phyloP scores from a whole-genome alignment of 2,797 vertebrate species.

The Cephalopachus bancanus region DNA sequence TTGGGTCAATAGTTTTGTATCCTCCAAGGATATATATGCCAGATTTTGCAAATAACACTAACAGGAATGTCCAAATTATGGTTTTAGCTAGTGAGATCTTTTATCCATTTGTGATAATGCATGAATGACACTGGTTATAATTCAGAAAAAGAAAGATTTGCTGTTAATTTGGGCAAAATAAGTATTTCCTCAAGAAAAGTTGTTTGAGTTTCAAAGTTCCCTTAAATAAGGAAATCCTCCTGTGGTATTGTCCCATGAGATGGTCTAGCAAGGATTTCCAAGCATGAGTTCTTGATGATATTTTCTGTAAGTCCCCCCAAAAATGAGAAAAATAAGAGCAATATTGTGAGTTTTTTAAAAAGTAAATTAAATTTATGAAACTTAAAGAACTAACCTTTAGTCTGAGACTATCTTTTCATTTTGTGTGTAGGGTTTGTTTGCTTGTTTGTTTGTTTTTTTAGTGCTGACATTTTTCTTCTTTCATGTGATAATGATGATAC shows the following conservation, averaged over 20 bases:
- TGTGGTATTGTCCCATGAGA: not conserved
- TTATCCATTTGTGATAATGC: not conserved
- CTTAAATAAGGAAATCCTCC: not conserved
- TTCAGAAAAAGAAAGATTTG: not conserved
- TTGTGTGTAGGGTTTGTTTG: not conserved
- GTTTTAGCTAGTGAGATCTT: not conserved
- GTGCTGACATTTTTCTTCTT: not conserved
- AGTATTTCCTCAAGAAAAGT: constrained; percentile 7
- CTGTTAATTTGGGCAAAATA: not conserved
- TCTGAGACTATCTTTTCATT: not conserved
- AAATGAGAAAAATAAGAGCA: constrained; percentile 14
- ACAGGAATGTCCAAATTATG: not conserved
- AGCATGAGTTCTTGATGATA: not conserved
- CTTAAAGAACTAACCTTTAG: not conserved
- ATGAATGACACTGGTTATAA: not conserved
- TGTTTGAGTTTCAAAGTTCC: not conserved
- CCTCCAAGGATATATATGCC: not conserved
- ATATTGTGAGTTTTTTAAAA: not conserved
- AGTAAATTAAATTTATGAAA: not conserved
- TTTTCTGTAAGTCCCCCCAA: not conserved
- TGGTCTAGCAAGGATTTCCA: not conserved
- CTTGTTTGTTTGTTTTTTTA: not conserved
- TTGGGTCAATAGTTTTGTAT: not conserved
- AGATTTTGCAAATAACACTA: not conserved
- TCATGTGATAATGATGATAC: not conserved